These are phyloP conservation scores for Neotoxoptera formosana DNA, from an alignment of 1,140 invertebrate species.

Conservation along the genomic window DNA sequence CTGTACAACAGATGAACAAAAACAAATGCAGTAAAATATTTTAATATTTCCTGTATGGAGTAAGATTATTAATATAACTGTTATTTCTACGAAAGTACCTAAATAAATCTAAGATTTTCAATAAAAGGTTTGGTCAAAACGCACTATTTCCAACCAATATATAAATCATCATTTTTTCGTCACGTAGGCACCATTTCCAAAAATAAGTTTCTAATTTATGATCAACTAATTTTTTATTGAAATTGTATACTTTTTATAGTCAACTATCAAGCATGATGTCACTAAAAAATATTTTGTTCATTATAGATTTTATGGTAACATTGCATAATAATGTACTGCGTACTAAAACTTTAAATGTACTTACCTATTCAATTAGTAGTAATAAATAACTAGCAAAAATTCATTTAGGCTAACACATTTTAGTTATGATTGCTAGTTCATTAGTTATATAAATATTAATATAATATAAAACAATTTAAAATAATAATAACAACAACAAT, in stretches of 20 bases:
- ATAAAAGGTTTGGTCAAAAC: background rate
- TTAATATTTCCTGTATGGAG: background rate
- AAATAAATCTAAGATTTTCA: background rate
- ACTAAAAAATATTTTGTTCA: no score
- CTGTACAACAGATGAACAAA: no score
- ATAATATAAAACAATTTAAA: no score
- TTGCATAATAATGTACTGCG: background rate
- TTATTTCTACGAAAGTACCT: background rate
- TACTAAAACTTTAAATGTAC: background rate
- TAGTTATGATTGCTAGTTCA: background rate
- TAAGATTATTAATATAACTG: background rate
- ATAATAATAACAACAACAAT: no score
- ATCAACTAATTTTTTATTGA: background rate
- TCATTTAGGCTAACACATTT: background rate
- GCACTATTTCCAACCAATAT: background rate
- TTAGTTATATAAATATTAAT: no score
- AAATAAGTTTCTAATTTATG: background rate
- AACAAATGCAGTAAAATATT: background rate
- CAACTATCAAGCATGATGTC: no score
- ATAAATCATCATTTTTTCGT: no score
- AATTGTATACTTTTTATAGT: no score
- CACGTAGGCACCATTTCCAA: no score
- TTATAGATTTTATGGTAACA: no score
- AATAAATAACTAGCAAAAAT: background rate
- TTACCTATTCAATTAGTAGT: background rate